Base-by-base conservation (phyloP, 2,797 vertebrate species). In the Bovichtus diacanthus region DNA sequence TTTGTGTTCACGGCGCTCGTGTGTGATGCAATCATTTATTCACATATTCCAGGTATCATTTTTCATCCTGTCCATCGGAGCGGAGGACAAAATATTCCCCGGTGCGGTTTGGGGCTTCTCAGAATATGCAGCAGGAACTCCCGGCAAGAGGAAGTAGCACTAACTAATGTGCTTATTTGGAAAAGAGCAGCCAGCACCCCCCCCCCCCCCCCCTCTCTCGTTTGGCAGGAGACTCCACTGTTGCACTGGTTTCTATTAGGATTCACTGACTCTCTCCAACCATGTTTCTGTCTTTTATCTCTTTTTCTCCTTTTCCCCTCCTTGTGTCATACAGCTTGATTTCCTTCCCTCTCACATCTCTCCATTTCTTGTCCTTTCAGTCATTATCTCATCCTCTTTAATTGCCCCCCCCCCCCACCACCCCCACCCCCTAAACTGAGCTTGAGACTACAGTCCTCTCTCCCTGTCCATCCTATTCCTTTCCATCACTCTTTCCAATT, bases 241-340 rank as follows among this genome's bases (percentile, higher is more conserved):
- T 91, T 90, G 76, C 75, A 65, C 88, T 92, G 88, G 74, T 93
- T 92, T 90, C 83, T 83, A 84, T 90, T 92, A 88, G 76, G 72
- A 69, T 70, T 74, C 18, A 51, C 66, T 36, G n/a, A 74, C 65
- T 62, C 46, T 31, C 64, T 81, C 79, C 29, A 74, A 27, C 25
- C 62, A 43, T 18, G 2, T 71, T 71, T 66, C 76, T 60, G 36
- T 39, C 60, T 34, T 55, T 58, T 13, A 1, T 55, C 19, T 47
- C 34, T 23, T 63, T 39, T 31, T 34, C 38, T 63, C 4, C 39
- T 31, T 25, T 43, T 53, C 11, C 59, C 31, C 44, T 31, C 55
- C 39, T 66, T 56, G 21, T 72, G 43, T 67, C 70, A 53, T 66
- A 43, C 27, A 41, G n/a, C 43, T 51, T 64, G 36, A 51, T 75